Conservation (phyloP, 1,140 invertebrate genomes). For the Drosophila repletoides region DNA sequence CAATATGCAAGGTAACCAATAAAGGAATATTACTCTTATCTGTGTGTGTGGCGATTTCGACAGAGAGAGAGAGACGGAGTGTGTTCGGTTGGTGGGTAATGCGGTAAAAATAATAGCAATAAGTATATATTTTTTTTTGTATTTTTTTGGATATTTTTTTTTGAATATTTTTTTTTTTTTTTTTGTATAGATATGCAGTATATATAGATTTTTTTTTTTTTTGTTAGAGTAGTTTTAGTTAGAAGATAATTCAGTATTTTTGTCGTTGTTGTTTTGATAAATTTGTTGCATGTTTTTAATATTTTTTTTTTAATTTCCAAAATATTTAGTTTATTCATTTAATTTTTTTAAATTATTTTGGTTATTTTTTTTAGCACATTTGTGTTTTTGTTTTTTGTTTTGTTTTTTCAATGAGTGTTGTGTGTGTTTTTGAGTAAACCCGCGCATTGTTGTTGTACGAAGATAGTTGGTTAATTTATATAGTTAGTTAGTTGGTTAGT, state of each 20-base stretch:
- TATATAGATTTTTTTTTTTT: slow-evolving; percentile 43
- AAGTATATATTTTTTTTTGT: slow-evolving; percentile 61
- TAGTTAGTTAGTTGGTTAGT: slow-evolving; percentile 31
- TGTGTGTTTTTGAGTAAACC: slow-evolving; percentile 31
- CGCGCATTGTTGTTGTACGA: slow-evolving; percentile 32
- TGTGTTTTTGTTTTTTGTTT: slow-evolving; percentile 14
- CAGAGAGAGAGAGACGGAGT: slow-evolving; percentile 76
- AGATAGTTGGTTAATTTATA: slow-evolving; percentile 33
- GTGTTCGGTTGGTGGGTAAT: slow-evolving; percentile 79
- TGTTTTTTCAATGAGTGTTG: slow-evolving; percentile 20
- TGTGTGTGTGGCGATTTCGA: slow-evolving; percentile 83
- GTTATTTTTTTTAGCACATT: slow-evolving; percentile 1
- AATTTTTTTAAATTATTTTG: slow-evolving; percentile 9
- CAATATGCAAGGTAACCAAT: slow-evolving; percentile 97
- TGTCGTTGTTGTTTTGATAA: slow-evolving; percentile 3
- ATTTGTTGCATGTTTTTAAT: slow-evolving; percentile 9
- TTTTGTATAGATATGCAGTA: slow-evolving; percentile 8
- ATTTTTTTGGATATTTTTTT: slow-evolving; percentile 36
- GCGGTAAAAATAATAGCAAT: slow-evolving; percentile 77
- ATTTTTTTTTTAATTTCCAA: slow-evolving; percentile 6
- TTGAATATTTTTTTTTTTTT: slow-evolving; percentile 2
- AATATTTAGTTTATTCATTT: slow-evolving; percentile 9
- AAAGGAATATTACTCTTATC: slow-evolving; percentile 96
- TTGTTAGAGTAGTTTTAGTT: slow-evolving; percentile 1
- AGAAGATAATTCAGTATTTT: no score